Evolutionary conservation across 2,797 vertebrate species (phyloP).

Genomic region (Tragelaphus eurycerus): DNA sequence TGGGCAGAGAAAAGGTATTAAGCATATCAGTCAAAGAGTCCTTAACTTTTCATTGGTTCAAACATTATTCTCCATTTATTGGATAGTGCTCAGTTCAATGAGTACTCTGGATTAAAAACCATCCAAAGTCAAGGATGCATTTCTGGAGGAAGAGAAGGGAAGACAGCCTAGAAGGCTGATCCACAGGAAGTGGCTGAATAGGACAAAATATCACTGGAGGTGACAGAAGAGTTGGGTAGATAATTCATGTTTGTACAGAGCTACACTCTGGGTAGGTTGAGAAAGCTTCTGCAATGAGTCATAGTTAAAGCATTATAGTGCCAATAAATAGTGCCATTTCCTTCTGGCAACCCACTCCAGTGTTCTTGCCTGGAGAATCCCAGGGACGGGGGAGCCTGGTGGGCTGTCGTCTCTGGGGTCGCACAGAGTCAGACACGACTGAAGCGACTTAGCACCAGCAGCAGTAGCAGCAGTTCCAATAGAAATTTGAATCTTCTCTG

Average conservation of each 20-base stretch:
- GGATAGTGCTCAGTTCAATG: background rate
- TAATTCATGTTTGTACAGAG: background rate
- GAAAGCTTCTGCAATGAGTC: background rate
- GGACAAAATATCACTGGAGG: background rate
- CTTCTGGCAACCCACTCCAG: too few species aligned
- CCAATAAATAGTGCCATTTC: background rate
- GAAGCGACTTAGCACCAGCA: too few species aligned
- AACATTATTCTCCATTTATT: background rate
- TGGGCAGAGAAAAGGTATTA: background rate
- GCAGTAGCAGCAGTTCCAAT: background rate
- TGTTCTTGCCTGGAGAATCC: too few species aligned
- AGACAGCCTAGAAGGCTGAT: background rate
- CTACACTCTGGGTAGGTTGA: background rate
- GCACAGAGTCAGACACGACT: too few species aligned
- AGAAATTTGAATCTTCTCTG: conserved; percentile 4
- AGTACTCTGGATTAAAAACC: background rate
- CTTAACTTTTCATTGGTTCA: background rate
- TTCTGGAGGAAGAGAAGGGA: background rate
- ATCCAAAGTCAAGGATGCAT: background rate
- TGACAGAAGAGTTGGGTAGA: background rate
- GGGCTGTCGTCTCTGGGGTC: too few species aligned
- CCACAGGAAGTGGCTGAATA: background rate
- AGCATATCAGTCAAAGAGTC: background rate
- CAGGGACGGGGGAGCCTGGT: too few species aligned
- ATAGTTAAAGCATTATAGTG: background rate